These are phyloP conservation scores for Epinotia nisella DNA, from an alignment of 2,888 invertebrate genomes.

Conservation along the genomic window DNA sequence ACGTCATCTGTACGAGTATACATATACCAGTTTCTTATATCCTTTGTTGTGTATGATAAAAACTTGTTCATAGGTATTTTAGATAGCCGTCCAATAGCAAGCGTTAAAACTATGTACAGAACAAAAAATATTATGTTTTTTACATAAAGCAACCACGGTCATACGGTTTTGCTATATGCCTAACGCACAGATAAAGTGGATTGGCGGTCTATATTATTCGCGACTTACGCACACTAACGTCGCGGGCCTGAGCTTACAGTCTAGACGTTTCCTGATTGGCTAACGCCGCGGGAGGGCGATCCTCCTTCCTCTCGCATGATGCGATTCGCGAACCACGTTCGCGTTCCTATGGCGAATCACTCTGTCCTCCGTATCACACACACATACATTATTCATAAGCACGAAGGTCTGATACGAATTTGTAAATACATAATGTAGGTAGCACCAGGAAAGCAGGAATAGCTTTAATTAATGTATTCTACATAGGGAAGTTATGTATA, in stretches of 20 bases:
- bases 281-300: slow-evolving; percentile 77
- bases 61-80: slow-evolving; percentile 28
- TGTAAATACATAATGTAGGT: slow-evolving; percentile 8
- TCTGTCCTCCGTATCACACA: slow-evolving; percentile 61
- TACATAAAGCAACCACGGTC: slow-evolving; percentile 18
- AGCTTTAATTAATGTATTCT: background rate
- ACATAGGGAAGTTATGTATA: background rate
- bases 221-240: slow-evolving; percentile 65
- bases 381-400: slow-evolving; percentile 47
- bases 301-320: slow-evolving; percentile 82
- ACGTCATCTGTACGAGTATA: slow-evolving; percentile 33
- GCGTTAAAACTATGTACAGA: slow-evolving; percentile 7
- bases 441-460: slow-evolving; percentile 61
- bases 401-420: background rate
- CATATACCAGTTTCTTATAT: slow-evolving; percentile 31
- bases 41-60: slow-evolving; percentile 21
- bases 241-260: slow-evolving; percentile 58
- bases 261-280: slow-evolving; percentile 74
- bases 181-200: slow-evolving; percentile 29
- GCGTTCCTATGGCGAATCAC: slow-evolving; percentile 66
- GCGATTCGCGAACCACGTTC: slow-evolving; percentile 76
- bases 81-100: slow-evolving; percentile 24
- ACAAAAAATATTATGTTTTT: slow-evolving; percentile 11
- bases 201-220: slow-evolving; percentile 73
- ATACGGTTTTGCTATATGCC: slow-evolving; percentile 25